Percentiles rank a stretch among this genome's conserved stretches.
phyloP scores from a whole-genome alignment of 1,140 invertebrate species.

The Drosophila neocordata region DNA sequence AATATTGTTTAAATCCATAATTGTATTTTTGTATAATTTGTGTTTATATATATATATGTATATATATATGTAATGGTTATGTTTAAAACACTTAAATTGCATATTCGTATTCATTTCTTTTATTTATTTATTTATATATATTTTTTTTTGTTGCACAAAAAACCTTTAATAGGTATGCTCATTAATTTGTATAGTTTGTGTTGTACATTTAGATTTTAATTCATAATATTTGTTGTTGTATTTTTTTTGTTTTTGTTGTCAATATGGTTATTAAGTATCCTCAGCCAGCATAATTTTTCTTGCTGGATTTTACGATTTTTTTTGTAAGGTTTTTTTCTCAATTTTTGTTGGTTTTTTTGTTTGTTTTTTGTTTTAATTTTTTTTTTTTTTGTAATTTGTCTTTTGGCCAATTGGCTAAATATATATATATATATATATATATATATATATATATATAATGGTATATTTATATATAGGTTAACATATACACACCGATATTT shows the following conservation, averaged over 20 bases:
- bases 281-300: slow-evolving; percentile 78
- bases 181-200: slow-evolving; percentile 41
- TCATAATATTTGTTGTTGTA: slow-evolving; percentile 11
- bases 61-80: slow-evolving; percentile 30
- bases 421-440: slow-evolving; percentile 39
- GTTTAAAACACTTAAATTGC: slow-evolving; percentile 66
- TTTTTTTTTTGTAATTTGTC: slow-evolving; percentile 15
- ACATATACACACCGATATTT: slow-evolving; percentile 68
- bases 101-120: slow-evolving; percentile 47
- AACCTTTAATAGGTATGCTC: slow-evolving; percentile 79
- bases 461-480: too few species aligned
- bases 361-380: slow-evolving; percentile 15
- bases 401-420: slow-evolving; percentile 67
- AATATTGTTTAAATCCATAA: slow-evolving; percentile 53
- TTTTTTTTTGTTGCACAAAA: slow-evolving; percentile 62
- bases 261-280: slow-evolving; percentile 28
- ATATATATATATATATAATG: slow-evolving; percentile 39
- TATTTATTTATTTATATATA: slow-evolving; percentile 9
- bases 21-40: slow-evolving; percentile 38
- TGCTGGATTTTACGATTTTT: slow-evolving; percentile 74
- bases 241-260: slow-evolving; percentile 20
- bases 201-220: slow-evolving; percentile 21
- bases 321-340: slow-evolving; percentile 49
- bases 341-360: slow-evolving; percentile 52
- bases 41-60: slow-evolving; percentile 25